Evolutionary conservation across 2,888 invertebrate genomes (phyloP), one percentile per base, ranked within the genome.

Genomic region (Clostera curtula): DNA sequence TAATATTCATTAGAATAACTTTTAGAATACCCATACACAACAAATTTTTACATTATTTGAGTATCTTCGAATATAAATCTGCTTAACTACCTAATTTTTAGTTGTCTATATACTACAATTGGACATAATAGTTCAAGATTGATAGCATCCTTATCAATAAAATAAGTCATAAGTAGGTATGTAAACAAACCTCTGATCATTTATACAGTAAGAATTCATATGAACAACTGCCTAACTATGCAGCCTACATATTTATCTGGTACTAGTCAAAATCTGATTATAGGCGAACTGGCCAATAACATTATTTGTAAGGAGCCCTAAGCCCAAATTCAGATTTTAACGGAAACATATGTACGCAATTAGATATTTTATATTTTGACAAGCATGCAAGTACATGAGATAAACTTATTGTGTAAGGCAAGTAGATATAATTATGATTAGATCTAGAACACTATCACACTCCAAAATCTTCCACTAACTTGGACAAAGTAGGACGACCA

Each of bases 341-440:
- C n/a, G n/a, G n/a, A n/a, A n/a, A n/a, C n/a, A n/a, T n/a, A n/a
- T n/a, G n/a, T n/a, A n/a, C n/a, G n/a, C n/a, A n/a, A n/a, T n/a
- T n/a, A n/a, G n/a, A n/a, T n/a, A n/a, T n/a, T n/a, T n/a, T n/a
- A n/a, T 58, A 53, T 49, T 49, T 42, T 52, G 46, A 46, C 52
- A 61, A 62, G 57, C 63, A 68, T 64, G 67, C 65, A 66, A 75
- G 68, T 71, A 72, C 58, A 67, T 43, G 49, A 64, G 57, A 68
- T 49, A 50, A 50, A 62, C 56, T 55, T 57, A 56, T 60, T 53
- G 54, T 52, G 62, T 69, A 75, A 75, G 74, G 75, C 74, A 70
- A 70, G 66, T 66, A 50, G 50, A 51, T 54, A 56, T 35, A 27
- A 36, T 37, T 35, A 27, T 25, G 29, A 40, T 12, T 27, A 20